Conservation (phyloP, 2,797 vertebrate species). For the Rachycentron canadum region DNA sequence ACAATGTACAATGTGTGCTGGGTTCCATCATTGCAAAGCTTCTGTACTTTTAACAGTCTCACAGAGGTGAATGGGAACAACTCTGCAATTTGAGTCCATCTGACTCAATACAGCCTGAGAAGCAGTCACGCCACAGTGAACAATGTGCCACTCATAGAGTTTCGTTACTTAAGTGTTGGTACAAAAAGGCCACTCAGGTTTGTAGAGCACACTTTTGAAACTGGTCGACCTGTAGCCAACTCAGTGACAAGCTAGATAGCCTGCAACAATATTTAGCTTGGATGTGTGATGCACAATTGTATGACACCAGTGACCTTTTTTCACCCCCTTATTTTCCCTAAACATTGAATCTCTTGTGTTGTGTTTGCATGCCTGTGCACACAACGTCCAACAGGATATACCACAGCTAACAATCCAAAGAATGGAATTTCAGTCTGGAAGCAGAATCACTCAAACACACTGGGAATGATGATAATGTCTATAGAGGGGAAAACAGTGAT, state of each 20-base stretch:
- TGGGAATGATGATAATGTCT: slow-evolving; percentile 2
- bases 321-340: not conserved
- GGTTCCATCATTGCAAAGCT: not conserved
- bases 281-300: slow-evolving; percentile 7
- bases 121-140: not conserved
- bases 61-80: slow-evolving; percentile 9
- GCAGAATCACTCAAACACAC: not conserved
- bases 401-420: slow-evolving; percentile 28
- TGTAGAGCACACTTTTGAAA: not conserved
- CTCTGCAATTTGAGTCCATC: slow-evolving; percentile 32
- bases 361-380: slow-evolving; percentile 24
- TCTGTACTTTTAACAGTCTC: slow-evolving; percentile 11
- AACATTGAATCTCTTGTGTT: slow-evolving; percentile 9
- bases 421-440: slow-evolving; percentile 40
- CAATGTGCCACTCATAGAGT: slow-evolving; percentile 5
- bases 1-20: not conserved
- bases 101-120: slow-evolving; percentile 26
- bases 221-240: not conserved
- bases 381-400: slow-evolving; percentile 41
- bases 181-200: slow-evolving; percentile 11
- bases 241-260: not conserved
- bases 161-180: slow-evolving; percentile 1
- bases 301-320: not conserved
- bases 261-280: slow-evolving; percentile 48
- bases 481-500: not conserved